Base-by-base conservation (phyloP, 1,140 invertebrate genomes). In the Micrasema minimum region DNA sequence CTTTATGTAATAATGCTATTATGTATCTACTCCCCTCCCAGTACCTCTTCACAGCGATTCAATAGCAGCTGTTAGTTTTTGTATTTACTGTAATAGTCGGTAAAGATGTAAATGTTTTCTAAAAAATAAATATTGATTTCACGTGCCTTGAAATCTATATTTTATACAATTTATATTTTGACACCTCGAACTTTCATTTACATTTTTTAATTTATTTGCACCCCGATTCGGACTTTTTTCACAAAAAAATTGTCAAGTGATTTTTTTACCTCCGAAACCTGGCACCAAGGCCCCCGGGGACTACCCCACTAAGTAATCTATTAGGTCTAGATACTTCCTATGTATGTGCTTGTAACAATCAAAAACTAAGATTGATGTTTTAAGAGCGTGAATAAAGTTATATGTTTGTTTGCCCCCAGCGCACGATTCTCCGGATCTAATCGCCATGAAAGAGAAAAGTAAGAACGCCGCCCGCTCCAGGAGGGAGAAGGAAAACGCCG, bases 401-500 rank as follows among this genome's bases (percentile, higher is more conserved):
- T 20, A 0, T 4, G n/a, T 50, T 1, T 50, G 7, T 26, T 51
- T 53, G 0, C 18, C 57, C 37, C 10, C 46, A 74, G 72, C 64
- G 23, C 69, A 51, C 14, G 69, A 71, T 10, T 22, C 43, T 18
- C 10, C 43, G 3, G 72, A 71, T 14, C 31, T 41, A 22, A 14
- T 64, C 23, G 66, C 51, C 51, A 96, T 96, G 94, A 96, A 96
- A 86, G 95, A 97, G 78, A 96, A 96, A 85, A 96, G 93, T 78
- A 96, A 96, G 80, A 96, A 96, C 82, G 95, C 96, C 26, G 95
- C 96, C 55, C 86, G 95, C 55, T 93, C 89, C 72, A 85, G 96
- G 76, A 86, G 96, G 65, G 94, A 96, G 84, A 96, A 96, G 78
- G 96, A 97, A 83, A 97, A 97, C 82, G 90, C 92, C 0, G 95